A percentile compares a stretch with the other conserved stretches of the same genome.
Evolutionary conservation across 2,797 vertebrate genomes (phyloP).

Genomic region (Aldrovandia affinis): DNA sequence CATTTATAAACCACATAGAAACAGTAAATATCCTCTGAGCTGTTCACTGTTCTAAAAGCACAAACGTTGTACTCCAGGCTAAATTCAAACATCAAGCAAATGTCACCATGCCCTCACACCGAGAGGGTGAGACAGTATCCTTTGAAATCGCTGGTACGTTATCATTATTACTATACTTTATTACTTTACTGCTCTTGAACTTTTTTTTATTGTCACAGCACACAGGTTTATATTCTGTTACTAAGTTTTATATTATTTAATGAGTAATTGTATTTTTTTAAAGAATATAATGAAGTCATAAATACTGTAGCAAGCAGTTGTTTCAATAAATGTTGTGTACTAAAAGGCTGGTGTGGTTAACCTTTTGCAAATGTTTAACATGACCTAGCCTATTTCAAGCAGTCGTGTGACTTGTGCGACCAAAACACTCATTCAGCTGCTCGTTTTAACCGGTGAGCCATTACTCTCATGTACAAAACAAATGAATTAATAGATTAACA

Average conservation of each 20-base stretch:
- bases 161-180: no score
- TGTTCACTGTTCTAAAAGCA: not conserved
- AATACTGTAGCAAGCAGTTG: not conserved
- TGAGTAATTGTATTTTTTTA: not conserved
- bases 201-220: no score
- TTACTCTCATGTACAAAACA: not conserved
- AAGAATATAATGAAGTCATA: no score
- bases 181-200: not conserved
- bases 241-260: not conserved
- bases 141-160: not conserved
- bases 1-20: not conserved
- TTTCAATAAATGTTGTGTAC: not conserved
- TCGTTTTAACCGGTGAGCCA: not conserved
- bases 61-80: no score
- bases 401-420: not conserved
- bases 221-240: not conserved
- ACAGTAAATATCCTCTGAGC: not conserved
- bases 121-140: not conserved
- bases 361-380: not conserved
- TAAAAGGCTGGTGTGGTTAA: not conserved
- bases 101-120: not conserved
- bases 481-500: not conserved
- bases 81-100: not conserved
- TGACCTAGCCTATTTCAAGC: constrained; percentile 14
- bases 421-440: not conserved